Conservation (phyloP, 23 tunicate genomes). For the Ciona savignyi region DNA sequence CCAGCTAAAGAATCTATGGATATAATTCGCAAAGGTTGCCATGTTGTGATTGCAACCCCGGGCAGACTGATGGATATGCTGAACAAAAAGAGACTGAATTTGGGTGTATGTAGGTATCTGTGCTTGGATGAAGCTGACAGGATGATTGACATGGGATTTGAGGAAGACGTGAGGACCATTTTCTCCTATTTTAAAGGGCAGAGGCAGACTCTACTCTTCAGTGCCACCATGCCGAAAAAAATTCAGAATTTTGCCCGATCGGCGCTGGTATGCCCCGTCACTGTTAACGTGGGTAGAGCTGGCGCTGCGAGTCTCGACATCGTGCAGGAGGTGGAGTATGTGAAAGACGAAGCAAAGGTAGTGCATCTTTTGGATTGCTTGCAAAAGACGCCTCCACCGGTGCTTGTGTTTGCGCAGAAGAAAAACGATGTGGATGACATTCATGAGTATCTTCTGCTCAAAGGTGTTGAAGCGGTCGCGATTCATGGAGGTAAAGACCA, state of each 20-base stretch:
- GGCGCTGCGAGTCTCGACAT: conserved; percentile 96
- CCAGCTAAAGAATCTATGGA: conserved; percentile 77
- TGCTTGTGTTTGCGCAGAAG: conserved; percentile 94
- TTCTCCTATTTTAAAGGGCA: conserved; percentile 88
- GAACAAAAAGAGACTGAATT: conserved; percentile 59
- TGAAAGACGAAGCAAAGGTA: conserved; percentile 91
- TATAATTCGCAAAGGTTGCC: conserved; percentile 53
- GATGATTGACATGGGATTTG: conserved; percentile 96
- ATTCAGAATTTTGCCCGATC: conserved; percentile 96
- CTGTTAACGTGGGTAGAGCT: conserved; percentile 97
- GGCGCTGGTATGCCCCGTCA: conserved; percentile 85
- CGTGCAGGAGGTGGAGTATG: conserved; percentile 88
- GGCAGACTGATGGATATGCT: conserved; percentile 88
- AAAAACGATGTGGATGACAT: conserved; percentile 94
- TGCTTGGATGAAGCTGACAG: conserved; percentile 95
- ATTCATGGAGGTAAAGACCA: conserved; percentile 99
- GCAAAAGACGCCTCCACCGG: conserved; percentile 96
- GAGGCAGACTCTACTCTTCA: conserved; percentile 84
- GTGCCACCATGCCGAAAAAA: conserved; percentile 98
- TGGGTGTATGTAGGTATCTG: conserved; percentile 60
- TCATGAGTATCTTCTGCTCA: conserved; percentile 78
- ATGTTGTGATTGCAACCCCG: conserved; percentile 85
- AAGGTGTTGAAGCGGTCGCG: conserved; percentile 95
- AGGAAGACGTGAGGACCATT: no score
- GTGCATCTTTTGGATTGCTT: conserved; percentile 70